These are phyloP conservation scores for Portunus trituberculatus DNA, from an alignment of 1,140 invertebrate species.

Conservation along the genomic window DNA sequence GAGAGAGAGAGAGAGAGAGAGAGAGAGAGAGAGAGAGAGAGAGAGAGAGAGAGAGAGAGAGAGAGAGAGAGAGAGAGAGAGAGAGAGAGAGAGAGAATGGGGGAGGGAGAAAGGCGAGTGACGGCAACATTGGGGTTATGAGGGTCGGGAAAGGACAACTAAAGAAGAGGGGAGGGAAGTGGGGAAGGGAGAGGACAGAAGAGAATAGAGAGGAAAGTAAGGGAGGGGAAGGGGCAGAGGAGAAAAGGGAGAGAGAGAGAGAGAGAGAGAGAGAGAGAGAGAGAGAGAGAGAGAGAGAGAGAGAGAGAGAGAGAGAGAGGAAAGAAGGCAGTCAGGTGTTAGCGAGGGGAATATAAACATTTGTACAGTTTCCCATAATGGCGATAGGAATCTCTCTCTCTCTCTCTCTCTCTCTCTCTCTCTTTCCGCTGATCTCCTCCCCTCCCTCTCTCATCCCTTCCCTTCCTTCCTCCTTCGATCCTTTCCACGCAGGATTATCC, in stretches of 20 bases:
- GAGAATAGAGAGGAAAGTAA: neutral
- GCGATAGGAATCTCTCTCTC: neutral
- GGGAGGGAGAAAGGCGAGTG: neutral
- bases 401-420: conserved; percentile 12
- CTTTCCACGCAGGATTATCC: no score
- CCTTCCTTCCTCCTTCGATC: no score
- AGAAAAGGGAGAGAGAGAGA: neutral
- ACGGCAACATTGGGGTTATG: no score
- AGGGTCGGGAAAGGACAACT: no score
- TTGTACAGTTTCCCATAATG: conserved; percentile 22
- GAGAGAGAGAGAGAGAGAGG: neutral
- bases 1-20: neutral
- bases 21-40: conserved; percentile 1
- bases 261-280: neutral
- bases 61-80: conserved; percentile 9
- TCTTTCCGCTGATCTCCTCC: neutral
- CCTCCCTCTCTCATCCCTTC: no score
- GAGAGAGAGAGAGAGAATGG: neutral
- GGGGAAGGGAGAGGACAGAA: neutral
- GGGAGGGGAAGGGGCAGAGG: neutral
- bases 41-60: conserved; percentile 3
- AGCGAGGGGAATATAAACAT: conserved; percentile 11
- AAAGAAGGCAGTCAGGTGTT: neutral
- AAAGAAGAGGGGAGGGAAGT: neutral
- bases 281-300: neutral